Evolutionary conservation across 2,888 invertebrate species (phyloP), one percentile per base, ranked within the genome.

Genomic region (Drosophila ochracea): DNA sequence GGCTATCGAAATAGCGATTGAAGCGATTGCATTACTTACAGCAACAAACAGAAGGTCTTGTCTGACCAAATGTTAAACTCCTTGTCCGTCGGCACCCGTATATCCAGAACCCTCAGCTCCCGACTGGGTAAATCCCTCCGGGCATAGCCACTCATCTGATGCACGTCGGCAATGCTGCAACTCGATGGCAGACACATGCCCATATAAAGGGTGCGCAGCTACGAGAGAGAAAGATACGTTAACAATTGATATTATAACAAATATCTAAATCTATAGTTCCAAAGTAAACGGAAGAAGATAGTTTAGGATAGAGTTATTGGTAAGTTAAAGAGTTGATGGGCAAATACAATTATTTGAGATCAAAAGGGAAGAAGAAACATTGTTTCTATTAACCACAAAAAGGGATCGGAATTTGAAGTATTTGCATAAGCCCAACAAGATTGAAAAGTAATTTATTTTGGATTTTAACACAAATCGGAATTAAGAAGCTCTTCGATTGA

Each of bases 141-240:
- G 0, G 95, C 95, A 0, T 94, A 93, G 82, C 93, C 93, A 77
- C 96, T 93, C 73, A 96, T 93, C 11, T 92, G 92, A 21, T 93
- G 93, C n/a, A 97, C 95, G 69, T 96, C 96, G 4, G 93, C 91
- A 9, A 95, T 94, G 9, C 94, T 93, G 91, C 97, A 97, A 9
- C 95, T 94, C 61, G 94, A 94, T 19, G 97, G 97, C 64, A 97
- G 93, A 90, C 97, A 97, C 19, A 96, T 93, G 0, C 97, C 97
- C 7, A 97, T 94, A 88, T 97, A 96, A 54, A 97, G 93, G 5
- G 95, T 95, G 90, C 96, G 95, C 43, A 95, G 94, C 97, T 97
- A 92, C 0, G 25, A 9, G 25, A 16, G 47, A 16, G 16, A 21
- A 9, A 16, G 25, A 16, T 9, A 16, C 16, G 9, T 41, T n/a